phyloP scores from a whole-genome alignment of 2,888 invertebrate genomes.

The Apodemia mormo region DNA sequence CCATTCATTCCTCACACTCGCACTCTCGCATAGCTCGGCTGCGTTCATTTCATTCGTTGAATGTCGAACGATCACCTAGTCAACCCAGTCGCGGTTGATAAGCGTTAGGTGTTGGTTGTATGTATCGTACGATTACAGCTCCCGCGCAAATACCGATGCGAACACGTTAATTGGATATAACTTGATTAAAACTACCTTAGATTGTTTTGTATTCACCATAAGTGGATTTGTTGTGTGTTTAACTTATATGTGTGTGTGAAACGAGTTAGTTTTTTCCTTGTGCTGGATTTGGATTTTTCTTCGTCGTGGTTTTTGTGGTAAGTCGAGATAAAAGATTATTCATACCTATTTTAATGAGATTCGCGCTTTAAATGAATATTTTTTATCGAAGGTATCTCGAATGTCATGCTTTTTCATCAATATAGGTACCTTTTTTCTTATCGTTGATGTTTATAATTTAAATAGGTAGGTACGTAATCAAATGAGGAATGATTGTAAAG shows the following conservation, averaged over 20 bases:
- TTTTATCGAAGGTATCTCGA: background rate
- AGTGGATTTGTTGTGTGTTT: conserved; percentile 54
- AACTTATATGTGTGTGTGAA: conserved; percentile 60
- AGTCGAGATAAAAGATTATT: conserved; percentile 49
- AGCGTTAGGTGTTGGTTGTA: conserved; percentile 51
- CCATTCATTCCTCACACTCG: conserved; percentile 24
- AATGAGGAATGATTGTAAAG: conserved; percentile 25
- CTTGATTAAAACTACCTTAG: conserved; percentile 53
- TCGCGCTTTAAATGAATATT: conserved; percentile 9
- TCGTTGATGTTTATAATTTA: background rate
- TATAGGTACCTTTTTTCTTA: conserved; percentile 17
- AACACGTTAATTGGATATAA: conserved; percentile 49
- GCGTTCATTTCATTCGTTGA: conserved; percentile 25
- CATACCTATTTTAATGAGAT: conserved; percentile 1
- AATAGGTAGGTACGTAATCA: conserved; percentile 28
- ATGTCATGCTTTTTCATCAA: conserved; percentile 12
- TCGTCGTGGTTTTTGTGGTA: conserved; percentile 62
- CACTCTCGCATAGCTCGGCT: conserved; percentile 12
- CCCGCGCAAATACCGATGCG: conserved; percentile 58
- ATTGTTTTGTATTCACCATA: conserved; percentile 48
- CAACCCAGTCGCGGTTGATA: conserved; percentile 67
- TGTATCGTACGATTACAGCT: conserved; percentile 42
- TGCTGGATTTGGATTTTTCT: conserved; percentile 66
- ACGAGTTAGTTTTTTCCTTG: conserved; percentile 56
- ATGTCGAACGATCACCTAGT: conserved; percentile 42